phyloP scores from a whole-genome alignment of 1,140 invertebrate species.

The Heliconius hermathena region DNA sequence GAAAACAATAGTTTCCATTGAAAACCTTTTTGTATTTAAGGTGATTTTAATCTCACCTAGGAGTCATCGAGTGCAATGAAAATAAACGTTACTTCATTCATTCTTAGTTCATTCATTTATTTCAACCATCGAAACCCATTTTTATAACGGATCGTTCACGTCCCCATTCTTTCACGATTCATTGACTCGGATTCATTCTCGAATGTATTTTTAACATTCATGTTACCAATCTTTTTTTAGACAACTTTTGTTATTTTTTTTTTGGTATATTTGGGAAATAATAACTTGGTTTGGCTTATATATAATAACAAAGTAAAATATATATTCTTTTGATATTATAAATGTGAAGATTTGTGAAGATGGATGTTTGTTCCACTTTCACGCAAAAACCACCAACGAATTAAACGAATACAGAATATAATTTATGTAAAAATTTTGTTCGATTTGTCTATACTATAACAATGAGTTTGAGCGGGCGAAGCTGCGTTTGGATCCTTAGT shows the following conservation, averaged over 20 bases:
- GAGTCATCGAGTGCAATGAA: conserved; percentile 15
- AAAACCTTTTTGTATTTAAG: neutral
- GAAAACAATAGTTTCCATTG: neutral
- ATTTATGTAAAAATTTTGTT: no score
- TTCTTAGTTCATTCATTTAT: conserved; percentile 30
- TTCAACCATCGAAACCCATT: conserved; percentile 30
- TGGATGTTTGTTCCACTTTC: no score
- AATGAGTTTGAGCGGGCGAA: no score
- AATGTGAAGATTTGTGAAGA: no score
- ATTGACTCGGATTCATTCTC: conserved; percentile 21
- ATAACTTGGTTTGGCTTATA: neutral
- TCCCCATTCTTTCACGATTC: conserved; percentile 19
- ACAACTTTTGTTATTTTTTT: neutral
- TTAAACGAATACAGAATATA: no score
- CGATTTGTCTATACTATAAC: no score
- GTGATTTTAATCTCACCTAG: conserved; percentile 23
- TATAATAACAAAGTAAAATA: no score
- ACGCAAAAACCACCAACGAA: no score
- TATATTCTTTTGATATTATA: no score
- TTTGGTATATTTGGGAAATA: neutral
- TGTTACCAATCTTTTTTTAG: neutral
- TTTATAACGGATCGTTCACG: conserved; percentile 27
- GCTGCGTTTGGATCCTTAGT: no score
- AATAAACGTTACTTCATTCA: conserved; percentile 26
- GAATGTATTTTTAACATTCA: conserved; percentile 22